Evolutionary conservation across 2,113 vertebrate species (phyloP).

Genomic region (Notothenia rossii): DNA sequence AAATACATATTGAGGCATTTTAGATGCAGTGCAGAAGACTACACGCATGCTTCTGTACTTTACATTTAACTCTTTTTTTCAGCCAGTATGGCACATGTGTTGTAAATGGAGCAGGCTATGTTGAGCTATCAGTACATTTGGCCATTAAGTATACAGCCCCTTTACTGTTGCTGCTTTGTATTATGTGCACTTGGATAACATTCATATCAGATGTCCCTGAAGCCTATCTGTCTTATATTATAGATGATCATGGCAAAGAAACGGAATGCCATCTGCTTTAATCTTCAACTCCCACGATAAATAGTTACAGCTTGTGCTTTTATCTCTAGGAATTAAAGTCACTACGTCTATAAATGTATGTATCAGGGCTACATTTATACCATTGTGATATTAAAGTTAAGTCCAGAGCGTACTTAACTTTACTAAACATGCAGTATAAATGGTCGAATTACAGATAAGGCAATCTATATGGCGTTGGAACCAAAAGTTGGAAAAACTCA

Average conservation of each 20-base stretch:
- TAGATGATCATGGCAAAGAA: conserved; percentile 19
- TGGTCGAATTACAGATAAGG: not conserved
- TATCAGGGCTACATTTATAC: conserved; percentile 12
- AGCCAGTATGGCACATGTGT: conserved; percentile 2
- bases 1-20: not conserved
- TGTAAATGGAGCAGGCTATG: not conserved
- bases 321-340: conserved; percentile 2
- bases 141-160: not conserved
- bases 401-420: not conserved
- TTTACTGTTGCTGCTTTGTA: conserved; percentile 9
- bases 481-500: not conserved
- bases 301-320: conserved; percentile 19
- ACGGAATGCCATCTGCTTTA: conserved; percentile 25
- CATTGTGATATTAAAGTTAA: not conserved
- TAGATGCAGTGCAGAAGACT: not conserved
- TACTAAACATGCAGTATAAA: not conserved
- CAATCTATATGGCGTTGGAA: not conserved
- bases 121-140: not conserved
- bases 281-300: conserved; percentile 22
- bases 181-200: not conserved
- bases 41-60: not conserved
- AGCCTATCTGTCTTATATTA: conserved; percentile 37
- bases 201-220: conserved; percentile 32
- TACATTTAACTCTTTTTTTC: not conserved
- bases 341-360: conserved; percentile 16